phyloP scores from a whole-genome alignment of 2,113 vertebrate genomes.

The Podocnemis expansa region DNA sequence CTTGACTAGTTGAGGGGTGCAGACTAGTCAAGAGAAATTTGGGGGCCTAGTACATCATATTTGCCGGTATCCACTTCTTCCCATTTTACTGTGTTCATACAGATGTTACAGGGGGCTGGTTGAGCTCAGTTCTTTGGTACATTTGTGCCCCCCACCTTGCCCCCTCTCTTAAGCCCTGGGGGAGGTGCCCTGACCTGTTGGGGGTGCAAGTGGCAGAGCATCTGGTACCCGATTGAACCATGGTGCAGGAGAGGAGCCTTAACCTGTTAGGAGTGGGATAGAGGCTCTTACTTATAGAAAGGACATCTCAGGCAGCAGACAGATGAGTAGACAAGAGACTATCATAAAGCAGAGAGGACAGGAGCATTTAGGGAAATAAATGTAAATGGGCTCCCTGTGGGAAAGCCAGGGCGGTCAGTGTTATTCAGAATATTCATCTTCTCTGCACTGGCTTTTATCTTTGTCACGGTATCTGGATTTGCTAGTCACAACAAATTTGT shows the following conservation, averaged over 20 bases:
- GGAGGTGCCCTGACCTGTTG: neutral
- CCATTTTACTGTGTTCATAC: no score
- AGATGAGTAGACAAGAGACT: neutral
- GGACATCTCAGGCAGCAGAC: neutral
- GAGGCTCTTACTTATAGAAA: neutral
- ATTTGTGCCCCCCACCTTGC: neutral
- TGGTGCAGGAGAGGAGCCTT: neutral
- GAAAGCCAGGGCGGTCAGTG: neutral
- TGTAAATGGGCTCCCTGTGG: neutral
- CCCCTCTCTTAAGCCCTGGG: neutral
- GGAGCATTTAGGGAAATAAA: neutral
- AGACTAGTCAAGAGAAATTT: no score
- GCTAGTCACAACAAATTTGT: conserved; percentile 42
- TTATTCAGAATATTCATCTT: neutral
- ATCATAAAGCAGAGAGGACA: neutral
- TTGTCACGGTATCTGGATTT: neutral
- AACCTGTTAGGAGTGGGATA: neutral
- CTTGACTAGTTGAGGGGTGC: no score
- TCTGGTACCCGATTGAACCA: neutral
- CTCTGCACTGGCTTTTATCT: neutral
- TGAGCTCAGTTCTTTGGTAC: neutral
- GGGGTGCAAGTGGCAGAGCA: neutral
- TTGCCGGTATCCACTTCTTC: no score
- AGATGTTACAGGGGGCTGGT: no score
- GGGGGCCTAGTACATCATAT: no score